A percentile compares a stretch with the other conserved stretches of the same genome.
phyloP scores from a whole-genome alignment of 2,113 vertebrate genomes.

The Chascanopsetta lugubris region DNA sequence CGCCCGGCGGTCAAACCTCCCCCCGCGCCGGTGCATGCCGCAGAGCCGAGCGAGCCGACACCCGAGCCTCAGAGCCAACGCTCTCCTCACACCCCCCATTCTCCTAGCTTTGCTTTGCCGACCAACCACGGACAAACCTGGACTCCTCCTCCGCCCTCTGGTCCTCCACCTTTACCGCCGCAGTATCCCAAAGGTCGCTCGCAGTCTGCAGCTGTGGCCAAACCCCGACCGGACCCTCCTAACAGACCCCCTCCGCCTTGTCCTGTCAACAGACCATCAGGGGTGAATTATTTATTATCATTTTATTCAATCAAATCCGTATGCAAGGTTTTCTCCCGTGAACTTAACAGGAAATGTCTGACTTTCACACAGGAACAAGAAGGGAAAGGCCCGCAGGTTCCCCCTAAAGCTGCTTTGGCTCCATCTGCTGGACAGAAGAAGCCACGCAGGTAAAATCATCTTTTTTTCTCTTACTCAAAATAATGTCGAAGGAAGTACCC shows the following conservation, averaged over 20 bases:
- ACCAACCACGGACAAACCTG: constrained; percentile 10
- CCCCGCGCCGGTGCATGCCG: constrained; percentile 55
- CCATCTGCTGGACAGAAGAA: constrained; percentile 76
- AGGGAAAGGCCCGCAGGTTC: constrained; percentile 33
- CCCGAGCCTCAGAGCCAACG: not conserved
- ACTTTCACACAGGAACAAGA: constrained; percentile 44
- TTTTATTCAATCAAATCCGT: not conserved
- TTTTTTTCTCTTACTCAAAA: not conserved
- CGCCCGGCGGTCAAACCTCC: constrained; percentile 75
- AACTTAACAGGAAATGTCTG: not conserved
- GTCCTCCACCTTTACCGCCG: constrained; percentile 22
- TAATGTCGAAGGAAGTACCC: not conserved
- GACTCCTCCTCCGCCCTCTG: constrained; percentile 34
- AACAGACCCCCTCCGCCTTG: constrained; percentile 79
- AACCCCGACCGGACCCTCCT: constrained; percentile 74
- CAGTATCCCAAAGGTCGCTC: constrained; percentile 16
- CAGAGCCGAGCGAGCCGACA: constrained; percentile 10
- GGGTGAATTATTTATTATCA: constrained; percentile 31
- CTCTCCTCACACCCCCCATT: constrained; percentile 41
- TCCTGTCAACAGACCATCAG: constrained; percentile 59
- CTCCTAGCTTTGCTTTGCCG: constrained; percentile 8
- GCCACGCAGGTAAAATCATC: constrained; percentile 60
- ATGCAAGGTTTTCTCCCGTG: not conserved
- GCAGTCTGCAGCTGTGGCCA: constrained; percentile 29
- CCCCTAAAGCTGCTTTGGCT: constrained; percentile 47